A percentile compares a stretch with the other conserved stretches of the same genome.
Conservation (phyloP, 1,140 invertebrate species). For the Aphelenchoides besseyi region DNA sequence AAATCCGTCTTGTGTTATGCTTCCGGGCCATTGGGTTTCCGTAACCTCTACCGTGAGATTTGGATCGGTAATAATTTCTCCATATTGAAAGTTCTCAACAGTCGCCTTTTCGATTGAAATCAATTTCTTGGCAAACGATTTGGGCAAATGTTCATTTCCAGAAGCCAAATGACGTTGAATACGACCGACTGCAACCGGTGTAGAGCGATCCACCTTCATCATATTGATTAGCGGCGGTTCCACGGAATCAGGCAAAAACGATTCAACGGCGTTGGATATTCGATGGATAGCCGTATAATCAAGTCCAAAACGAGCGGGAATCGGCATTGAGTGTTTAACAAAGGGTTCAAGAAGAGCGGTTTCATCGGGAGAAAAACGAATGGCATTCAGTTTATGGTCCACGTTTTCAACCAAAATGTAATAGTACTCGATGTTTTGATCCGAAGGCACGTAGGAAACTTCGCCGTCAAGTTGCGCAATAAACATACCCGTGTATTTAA, state of each 20-base stretch:
- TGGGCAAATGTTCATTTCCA: conserved; percentile 21
- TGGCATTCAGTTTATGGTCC: conserved; percentile 33
- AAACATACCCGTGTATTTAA: conserved; percentile 13
- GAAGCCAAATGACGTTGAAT: conserved; percentile 20
- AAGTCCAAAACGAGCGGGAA: conserved; percentile 29
- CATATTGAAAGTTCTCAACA: conserved; percentile 29
- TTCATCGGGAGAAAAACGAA: conserved; percentile 37
- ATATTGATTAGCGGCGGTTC: conserved; percentile 32
- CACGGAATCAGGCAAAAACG: conserved; percentile 31
- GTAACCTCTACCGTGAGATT: conserved; percentile 21
- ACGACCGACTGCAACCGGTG: conserved; percentile 17
- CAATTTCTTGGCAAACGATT: conserved; percentile 34
- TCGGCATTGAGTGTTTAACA: conserved; percentile 51
- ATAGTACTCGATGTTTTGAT: conserved; percentile 22
- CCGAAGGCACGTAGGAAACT: conserved; percentile 17
- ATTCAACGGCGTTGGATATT: conserved; percentile 38
- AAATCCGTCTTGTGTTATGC: conserved; percentile 21
- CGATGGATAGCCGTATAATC: conserved; percentile 43
- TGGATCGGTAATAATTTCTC: conserved; percentile 28
- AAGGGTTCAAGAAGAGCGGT: conserved; percentile 43
- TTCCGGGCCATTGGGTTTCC: conserved; percentile 29
- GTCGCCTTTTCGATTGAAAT: conserved; percentile 29
- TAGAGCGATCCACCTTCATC: conserved; percentile 29
- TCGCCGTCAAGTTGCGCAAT: conserved; percentile 23
- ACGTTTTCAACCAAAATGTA: conserved; percentile 30